These are phyloP conservation scores for Porites lutea DNA, from an alignment of 64 coral and sea anemone genomes.

Conservation along the genomic window DNA sequence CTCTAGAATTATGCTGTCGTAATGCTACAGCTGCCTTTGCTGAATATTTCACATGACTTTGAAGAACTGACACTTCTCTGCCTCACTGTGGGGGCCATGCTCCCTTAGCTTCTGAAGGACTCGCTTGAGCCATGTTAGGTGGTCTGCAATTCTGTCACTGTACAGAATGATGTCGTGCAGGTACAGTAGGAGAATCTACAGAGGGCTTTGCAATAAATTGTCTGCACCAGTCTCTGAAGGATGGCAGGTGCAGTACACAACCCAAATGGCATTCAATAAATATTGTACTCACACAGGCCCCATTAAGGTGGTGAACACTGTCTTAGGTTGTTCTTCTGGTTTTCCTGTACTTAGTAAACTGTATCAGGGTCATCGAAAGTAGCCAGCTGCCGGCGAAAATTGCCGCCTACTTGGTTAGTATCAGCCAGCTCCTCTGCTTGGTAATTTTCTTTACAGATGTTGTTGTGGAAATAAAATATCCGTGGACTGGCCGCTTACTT, in stretches of 20 bases:
- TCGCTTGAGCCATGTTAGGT: neutral
- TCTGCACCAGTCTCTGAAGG: conserved; percentile 42
- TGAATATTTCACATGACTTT: neutral
- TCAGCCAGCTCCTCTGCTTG: too few species aligned
- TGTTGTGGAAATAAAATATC: too few species aligned
- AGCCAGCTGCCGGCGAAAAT: too few species aligned
- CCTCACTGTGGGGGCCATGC: conserved; percentile 48
- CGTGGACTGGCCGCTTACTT: too few species aligned
- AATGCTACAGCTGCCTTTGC: conserved; percentile 5
- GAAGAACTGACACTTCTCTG: conserved; percentile 65
- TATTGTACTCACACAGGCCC: conserved; percentile 63
- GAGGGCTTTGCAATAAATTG: neutral
- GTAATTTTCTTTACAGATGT: too few species aligned
- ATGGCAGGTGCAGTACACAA: conserved; percentile 33
- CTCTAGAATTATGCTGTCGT: neutral
- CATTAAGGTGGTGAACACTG: conserved; percentile 53
- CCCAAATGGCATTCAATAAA: conserved; percentile 39
- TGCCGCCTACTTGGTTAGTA: too few species aligned
- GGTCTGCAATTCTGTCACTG: neutral
- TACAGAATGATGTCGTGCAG: conserved; percentile 59
- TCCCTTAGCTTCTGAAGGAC: conserved; percentile 13
- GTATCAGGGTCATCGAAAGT: too few species aligned
- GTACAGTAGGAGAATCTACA: conserved; percentile 36
- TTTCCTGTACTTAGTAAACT: conserved; percentile 18
- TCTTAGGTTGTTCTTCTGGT: conserved; percentile 13